Evolutionary conservation across 2,797 vertebrate genomes (phyloP).

Genomic region (Allobates femoralis): DNA sequence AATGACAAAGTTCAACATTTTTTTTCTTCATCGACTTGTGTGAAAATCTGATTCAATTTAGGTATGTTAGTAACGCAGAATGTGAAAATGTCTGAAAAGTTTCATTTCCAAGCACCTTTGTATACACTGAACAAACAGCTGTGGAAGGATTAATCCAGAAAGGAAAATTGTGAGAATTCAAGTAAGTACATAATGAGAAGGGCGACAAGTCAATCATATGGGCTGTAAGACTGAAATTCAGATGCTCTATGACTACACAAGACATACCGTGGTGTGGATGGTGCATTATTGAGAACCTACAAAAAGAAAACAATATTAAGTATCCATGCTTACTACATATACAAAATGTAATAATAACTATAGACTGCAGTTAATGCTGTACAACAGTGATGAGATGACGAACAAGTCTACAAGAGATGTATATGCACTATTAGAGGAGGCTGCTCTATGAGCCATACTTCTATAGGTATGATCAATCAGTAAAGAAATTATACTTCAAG

Average conservation of each 20-base stretch:
- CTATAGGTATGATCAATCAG: neutral
- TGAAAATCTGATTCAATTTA: no score
- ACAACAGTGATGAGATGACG: neutral
- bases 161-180: neutral
- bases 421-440: neutral
- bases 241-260: neutral
- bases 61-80: no score
- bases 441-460: neutral
- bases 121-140: no score
- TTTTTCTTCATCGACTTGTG: no score
- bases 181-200: neutral
- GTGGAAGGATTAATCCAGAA: neutral
- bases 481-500: neutral
- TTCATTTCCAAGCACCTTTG: no score
- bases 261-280: constrained; percentile 10
- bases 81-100: no score
- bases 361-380: neutral
- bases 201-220: neutral
- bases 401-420: neutral
- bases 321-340: neutral
- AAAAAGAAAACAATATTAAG: neutral
- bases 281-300: neutral
- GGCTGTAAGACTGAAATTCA: neutral
- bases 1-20: no score
- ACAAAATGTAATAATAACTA: neutral